A percentile compares a stretch with the other conserved stretches of the same genome.
phyloP scores from a whole-genome alignment of 2,797 vertebrate genomes.

The Austrolebias charrua region DNA sequence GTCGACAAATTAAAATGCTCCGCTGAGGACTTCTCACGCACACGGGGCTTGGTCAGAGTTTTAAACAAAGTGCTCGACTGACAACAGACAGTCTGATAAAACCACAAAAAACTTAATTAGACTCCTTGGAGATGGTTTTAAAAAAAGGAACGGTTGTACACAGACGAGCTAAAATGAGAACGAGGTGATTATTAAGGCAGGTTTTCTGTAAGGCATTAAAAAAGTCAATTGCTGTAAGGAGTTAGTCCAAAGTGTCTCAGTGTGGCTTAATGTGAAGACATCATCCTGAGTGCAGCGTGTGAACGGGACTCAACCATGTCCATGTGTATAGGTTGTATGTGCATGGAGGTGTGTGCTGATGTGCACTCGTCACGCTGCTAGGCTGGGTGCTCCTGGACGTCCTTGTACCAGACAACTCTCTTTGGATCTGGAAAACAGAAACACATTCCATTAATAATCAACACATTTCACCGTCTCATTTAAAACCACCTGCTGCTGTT shows the following conservation, averaged over 20 bases:
- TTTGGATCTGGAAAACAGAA: conserved; percentile 63
- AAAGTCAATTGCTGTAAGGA: conserved; percentile 77
- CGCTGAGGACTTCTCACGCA: conserved; percentile 52
- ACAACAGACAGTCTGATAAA: conserved; percentile 70
- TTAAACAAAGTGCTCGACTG: conserved; percentile 81
- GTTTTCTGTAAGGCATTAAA: conserved; percentile 82
- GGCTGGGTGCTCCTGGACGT: conserved; percentile 73
- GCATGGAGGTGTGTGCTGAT: conserved; percentile 52
- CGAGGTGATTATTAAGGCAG: conserved; percentile 78
- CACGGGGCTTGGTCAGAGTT: conserved; percentile 65
- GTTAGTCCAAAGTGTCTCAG: conserved; percentile 81
- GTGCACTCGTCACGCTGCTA: conserved; percentile 56
- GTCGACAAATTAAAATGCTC: conserved; percentile 42
- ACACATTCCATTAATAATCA: no score
- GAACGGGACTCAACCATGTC: conserved; percentile 58
- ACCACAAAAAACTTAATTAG: conserved; percentile 70
- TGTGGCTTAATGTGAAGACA: conserved; percentile 76
- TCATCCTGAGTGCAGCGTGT: conserved; percentile 79
- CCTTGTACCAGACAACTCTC: conserved; percentile 79
- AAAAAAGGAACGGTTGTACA: conserved; percentile 57
- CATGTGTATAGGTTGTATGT: conserved; percentile 51
- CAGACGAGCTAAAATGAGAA: conserved; percentile 68
- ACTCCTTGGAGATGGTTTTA: conserved; percentile 53
- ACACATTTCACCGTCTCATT: no score
- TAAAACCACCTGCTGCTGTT: no score